A percentile compares a stretch with the other conserved stretches of the same genome.
These are phyloP conservation scores for Montifringilla adamsi DNA, from an alignment of 2,113 vertebrate genomes.

Conservation along the genomic window DNA sequence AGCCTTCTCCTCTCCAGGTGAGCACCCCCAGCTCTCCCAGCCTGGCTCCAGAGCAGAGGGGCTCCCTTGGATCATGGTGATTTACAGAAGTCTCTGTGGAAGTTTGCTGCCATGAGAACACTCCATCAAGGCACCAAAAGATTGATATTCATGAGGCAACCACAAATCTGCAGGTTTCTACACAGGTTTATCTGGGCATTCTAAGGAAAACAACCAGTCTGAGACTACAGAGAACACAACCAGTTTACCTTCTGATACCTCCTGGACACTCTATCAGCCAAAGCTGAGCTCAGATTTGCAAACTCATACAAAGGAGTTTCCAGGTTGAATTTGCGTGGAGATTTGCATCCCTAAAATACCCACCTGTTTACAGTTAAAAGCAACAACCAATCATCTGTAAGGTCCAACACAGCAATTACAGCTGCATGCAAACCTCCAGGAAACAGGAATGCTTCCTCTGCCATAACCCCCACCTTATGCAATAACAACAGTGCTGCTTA, in stretches of 20 bases:
- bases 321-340: neutral
- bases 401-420: conserved; percentile 39
- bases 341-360: conserved; percentile 49
- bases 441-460: neutral
- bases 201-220: neutral
- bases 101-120: neutral
- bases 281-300: neutral
- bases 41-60: neutral
- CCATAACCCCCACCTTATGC: neutral
- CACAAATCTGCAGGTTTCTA: neutral
- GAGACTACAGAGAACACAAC: neutral
- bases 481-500: neutral
- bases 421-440: conserved; percentile 42
- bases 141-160: neutral
- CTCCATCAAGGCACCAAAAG: neutral
- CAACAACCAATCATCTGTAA: neutral
- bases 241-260: neutral
- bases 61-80: neutral
- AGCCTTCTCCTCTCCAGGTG: neutral
- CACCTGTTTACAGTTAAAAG: neutral
- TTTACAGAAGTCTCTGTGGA: neutral
- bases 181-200: neutral
- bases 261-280: neutral
- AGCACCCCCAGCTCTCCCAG: neutral
- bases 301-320: neutral